These are phyloP conservation scores for Patella vulgata DNA, from an alignment of 1,140 invertebrate species.

Conservation along the genomic window DNA sequence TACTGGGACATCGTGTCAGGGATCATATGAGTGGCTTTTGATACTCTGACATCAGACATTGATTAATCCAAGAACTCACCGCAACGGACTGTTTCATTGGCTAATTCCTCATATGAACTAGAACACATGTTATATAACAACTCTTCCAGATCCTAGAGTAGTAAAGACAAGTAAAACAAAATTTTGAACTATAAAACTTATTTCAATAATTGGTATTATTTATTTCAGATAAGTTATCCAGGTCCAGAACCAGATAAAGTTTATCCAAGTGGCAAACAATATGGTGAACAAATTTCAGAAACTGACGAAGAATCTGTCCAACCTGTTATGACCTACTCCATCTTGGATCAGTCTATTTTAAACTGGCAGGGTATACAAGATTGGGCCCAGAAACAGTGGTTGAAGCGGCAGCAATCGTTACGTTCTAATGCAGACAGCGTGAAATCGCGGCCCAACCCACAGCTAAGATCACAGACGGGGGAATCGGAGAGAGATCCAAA, in stretches of 20 bases:
- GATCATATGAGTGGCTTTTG: no score
- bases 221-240: slow-evolving; percentile 23
- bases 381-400: slow-evolving; percentile 66
- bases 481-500: not conserved
- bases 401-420: slow-evolving; percentile 55
- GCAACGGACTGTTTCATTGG: no score
- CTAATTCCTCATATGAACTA: no score
- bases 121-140: no score
- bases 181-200: no score
- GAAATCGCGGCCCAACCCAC: slow-evolving; percentile 26
- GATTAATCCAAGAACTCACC: no score
- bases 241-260: slow-evolving; percentile 32
- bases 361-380: slow-evolving; percentile 65
- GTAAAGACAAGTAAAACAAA: no score
- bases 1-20: no score
- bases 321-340: slow-evolving; percentile 58
- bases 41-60: no score
- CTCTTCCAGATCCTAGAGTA: no score
- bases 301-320: slow-evolving; percentile 38
- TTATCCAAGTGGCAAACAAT: slow-evolving; percentile 44
- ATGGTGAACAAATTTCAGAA: slow-evolving; percentile 21
- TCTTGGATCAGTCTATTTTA: slow-evolving; percentile 62
- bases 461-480: not conserved
- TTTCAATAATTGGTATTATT: no score
- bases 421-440: slow-evolving; percentile 37